phyloP scores from a whole-genome alignment of 2,888 invertebrate species.

The Magallana nippona region DNA sequence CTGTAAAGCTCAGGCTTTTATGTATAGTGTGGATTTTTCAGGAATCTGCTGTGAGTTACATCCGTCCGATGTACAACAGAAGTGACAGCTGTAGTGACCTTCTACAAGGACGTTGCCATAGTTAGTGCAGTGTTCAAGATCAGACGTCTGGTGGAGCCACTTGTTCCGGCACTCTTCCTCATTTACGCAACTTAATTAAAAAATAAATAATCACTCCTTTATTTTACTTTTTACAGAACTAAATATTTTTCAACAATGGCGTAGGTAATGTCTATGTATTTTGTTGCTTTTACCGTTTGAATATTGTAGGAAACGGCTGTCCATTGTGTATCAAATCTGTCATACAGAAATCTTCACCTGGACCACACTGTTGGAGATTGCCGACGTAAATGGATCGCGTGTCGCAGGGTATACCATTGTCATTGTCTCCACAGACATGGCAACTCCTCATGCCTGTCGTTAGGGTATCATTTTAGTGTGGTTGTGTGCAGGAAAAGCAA shows the following conservation, averaged over 20 bases:
- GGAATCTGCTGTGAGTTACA: slow-evolving; percentile 42
- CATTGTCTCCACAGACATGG: not conserved
- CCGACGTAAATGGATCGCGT: not conserved
- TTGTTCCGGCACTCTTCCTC: slow-evolving; percentile 45
- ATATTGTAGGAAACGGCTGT: not conserved
- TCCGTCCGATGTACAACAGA: slow-evolving; percentile 42
- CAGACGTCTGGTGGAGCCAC: slow-evolving; percentile 44
- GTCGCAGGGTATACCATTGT: not conserved
- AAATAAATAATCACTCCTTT: not conserved
- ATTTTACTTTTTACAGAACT: not conserved
- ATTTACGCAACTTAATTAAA: slow-evolving; percentile 41
- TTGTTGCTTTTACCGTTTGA: not conserved
- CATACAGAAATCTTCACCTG: slow-evolving; percentile 21
- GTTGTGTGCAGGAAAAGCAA: not conserved
- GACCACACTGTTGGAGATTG: not conserved
- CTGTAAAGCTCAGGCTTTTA: not conserved
- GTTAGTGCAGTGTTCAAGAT: slow-evolving; percentile 42
- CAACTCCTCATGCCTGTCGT: not conserved
- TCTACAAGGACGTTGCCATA: slow-evolving; percentile 27
- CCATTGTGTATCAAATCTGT: not conserved
- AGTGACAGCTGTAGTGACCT: slow-evolving; percentile 39
- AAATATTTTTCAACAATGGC: no score
- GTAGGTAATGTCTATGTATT: no score
- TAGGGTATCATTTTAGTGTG: not conserved
- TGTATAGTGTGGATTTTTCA: not conserved